Evolutionary conservation across 2,113 vertebrate species (phyloP), one percentile per base, ranked within the genome.

Genomic region (Plestiodon gilberti): DNA sequence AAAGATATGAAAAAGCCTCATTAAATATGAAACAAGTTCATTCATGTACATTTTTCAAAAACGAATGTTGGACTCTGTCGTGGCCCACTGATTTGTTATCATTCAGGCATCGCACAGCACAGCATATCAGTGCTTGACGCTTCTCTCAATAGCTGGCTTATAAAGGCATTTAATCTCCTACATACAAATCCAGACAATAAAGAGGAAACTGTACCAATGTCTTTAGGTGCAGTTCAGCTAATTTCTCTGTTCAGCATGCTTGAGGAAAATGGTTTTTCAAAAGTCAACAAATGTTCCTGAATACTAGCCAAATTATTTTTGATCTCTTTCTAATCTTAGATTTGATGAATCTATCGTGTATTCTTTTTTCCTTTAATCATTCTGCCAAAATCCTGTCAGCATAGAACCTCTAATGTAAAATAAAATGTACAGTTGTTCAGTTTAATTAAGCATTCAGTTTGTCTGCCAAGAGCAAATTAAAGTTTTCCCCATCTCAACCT

Each of bases 401-500:
- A 74, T 89, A 92, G 33, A 87, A 94, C 70, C 82, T 83, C 86
- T 93, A 92, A 89, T 87, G 80, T 65, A 88, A 64, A 86, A 85
- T 93, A 93, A 93, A 95, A 91, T 77, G 88, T 93, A 89, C 83
- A 84, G 94, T 94, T 95, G 89, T 90, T 94, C 88, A 4, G 73
- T 94, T 94, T 94, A 95, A 94, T 95, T 95, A 94, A 92, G 77
- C 87, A 89, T 91, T 89, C 93, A 33, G 7, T 57, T 73, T 89
- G 93, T 92, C 95, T 93, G 89, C 89, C 89, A 91, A 93, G 88
- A 95, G 88, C 79, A 93, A 93, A 94, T 93, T 94, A 84, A 83
- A 67, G 43, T 81, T 88, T 78, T 77, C 52, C 87, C 59, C 84
- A 18, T 90, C 89, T 91, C 74, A 94, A 87, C 85, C 79, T 75